Percentiles rank a stretch among this genome's conserved stretches.
phyloP scores from a whole-genome alignment of 2,888 invertebrate genomes.

The Leucoma salicis region DNA sequence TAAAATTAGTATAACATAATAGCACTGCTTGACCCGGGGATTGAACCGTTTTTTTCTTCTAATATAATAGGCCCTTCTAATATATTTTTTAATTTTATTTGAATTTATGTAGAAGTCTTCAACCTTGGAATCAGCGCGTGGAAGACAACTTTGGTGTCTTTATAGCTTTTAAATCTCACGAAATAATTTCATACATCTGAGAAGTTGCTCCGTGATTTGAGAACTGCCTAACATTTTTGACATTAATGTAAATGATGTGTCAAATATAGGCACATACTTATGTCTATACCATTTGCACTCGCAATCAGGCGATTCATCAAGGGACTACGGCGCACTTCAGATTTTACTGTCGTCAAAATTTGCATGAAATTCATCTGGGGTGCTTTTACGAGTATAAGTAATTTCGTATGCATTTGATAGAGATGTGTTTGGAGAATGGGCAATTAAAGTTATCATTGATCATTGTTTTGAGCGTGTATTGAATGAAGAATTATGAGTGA shows the following conservation, averaged over 20 bases:
- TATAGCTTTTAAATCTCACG: too few species aligned
- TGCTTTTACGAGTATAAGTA: conserved; percentile 40
- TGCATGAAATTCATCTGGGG: conserved; percentile 53
- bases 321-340: conserved; percentile 38
- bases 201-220: too few species aligned
- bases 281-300: conserved; percentile 14
- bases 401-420: conserved; percentile 37
- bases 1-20: too few species aligned
- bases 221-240: too few species aligned
- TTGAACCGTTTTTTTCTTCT: too few species aligned
- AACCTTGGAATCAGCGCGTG: too few species aligned
- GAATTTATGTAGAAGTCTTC: too few species aligned
- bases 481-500: background rate
- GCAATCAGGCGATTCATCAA: conserved; percentile 31
- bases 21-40: too few species aligned
- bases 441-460: conserved; percentile 28
- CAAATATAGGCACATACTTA: conserved; percentile 12
- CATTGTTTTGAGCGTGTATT: conserved; percentile 4
- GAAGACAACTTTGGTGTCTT: too few species aligned
- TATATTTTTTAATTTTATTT: too few species aligned
- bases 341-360: conserved; percentile 45
- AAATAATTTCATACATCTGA: too few species aligned
- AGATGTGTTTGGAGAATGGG: conserved; percentile 7
- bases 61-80: too few species aligned
- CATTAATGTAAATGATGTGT: background rate